phyloP scores from a whole-genome alignment of 1,140 invertebrate genomes.

The Drosophila fuyamai region DNA sequence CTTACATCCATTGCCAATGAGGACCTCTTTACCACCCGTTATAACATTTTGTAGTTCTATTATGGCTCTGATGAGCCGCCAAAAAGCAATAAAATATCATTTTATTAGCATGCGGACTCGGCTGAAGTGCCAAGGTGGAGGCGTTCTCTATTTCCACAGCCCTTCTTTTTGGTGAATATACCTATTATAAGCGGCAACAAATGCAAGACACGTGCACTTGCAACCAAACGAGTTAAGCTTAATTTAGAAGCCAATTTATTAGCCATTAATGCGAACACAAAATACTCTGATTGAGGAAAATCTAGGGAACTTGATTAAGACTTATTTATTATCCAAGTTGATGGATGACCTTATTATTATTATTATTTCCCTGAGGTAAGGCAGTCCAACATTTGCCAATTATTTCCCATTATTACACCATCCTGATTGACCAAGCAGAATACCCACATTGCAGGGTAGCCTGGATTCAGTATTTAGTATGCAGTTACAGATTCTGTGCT shows the following conservation, averaged over 20 bases:
- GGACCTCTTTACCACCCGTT: neutral
- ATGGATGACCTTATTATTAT: too few relatives aligned
- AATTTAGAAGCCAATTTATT: conserved; percentile 29
- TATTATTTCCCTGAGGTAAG: too few relatives aligned
- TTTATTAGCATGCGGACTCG: conserved; percentile 63
- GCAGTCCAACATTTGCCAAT: too few relatives aligned
- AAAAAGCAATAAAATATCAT: conserved; percentile 75
- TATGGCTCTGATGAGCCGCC: conserved; percentile 65
- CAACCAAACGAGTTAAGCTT: conserved; percentile 51
- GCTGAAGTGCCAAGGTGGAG: conserved; percentile 41
- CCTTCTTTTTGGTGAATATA: neutral
- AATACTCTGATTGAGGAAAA: conserved; percentile 5
- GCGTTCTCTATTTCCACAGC: conserved; percentile 11
- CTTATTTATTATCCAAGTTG: too few relatives aligned
- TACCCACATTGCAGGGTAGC: neutral
- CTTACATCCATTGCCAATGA: conserved; percentile 22
- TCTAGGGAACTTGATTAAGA: too few relatives aligned
- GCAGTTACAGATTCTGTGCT: conserved; percentile 55
- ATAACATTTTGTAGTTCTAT: neutral
- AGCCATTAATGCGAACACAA: neutral
- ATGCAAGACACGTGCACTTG: conserved; percentile 70
- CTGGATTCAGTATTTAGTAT: conserved; percentile 59
- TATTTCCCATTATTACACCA: too few relatives aligned
- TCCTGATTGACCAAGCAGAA: neutral
- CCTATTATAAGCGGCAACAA: conserved; percentile 40